Evolutionary conservation across 2,888 invertebrate species (phyloP).

Genomic region (Parapristionchus giblindavisi): DNA sequence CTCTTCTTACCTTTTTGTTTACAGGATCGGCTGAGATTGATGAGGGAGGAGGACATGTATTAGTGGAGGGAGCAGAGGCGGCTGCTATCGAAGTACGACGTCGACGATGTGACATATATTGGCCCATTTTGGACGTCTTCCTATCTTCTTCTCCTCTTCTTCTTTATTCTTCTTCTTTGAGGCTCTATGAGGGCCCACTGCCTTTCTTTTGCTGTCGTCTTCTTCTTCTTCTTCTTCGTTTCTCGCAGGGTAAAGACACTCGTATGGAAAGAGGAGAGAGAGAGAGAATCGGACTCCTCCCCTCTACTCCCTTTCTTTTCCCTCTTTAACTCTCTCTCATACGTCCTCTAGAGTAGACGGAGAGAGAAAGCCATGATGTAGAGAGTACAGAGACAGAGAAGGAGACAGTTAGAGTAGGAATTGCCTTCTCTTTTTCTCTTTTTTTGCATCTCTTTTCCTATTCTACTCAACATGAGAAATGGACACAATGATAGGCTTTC

Average conservation of each 20-base stretch:
- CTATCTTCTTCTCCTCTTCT: too few relatives aligned
- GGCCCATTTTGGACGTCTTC: conserved; percentile 17
- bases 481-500: too few relatives aligned
- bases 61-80: neutral
- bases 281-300: neutral
- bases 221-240: too few relatives aligned
- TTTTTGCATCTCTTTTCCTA: conserved; percentile 26
- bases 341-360: neutral
- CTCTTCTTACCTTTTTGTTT: neutral
- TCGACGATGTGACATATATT: conserved; percentile 33
- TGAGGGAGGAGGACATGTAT: neutral
- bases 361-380: neutral
- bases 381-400: neutral
- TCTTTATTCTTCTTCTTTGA: too few relatives aligned
- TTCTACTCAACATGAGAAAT: conserved; percentile 9
- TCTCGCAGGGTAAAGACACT: too few relatives aligned
- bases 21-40: neutral
- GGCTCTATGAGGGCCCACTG: too few relatives aligned
- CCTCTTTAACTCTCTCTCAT: neutral
- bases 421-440: conserved; percentile 17
- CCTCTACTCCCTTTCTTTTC: neutral
- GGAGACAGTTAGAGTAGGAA: neutral
- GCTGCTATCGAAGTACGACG: conserved; percentile 17
- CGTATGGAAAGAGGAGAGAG: too few relatives aligned
- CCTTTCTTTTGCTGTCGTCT: too few relatives aligned